Conservation (phyloP, 2,113 vertebrate genomes). For the Ochotona curzoniae region DNA sequence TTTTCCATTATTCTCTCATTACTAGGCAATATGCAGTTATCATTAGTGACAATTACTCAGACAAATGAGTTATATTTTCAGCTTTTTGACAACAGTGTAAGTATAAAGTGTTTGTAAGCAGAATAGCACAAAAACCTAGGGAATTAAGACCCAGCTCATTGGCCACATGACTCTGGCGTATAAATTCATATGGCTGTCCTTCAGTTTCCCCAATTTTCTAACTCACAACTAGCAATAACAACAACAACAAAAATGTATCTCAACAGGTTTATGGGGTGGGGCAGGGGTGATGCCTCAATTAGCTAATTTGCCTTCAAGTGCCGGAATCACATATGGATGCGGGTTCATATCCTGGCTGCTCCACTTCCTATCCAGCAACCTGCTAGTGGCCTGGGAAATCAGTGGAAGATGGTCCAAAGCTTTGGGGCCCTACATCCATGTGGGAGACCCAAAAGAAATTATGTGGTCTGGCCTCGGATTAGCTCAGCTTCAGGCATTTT, state of each 20-base stretch:
- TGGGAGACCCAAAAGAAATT: too few species aligned
- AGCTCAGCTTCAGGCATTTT: too few species aligned
- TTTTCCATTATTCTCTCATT: conserved; percentile 50
- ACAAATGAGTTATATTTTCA: not conserved
- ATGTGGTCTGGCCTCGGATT: too few species aligned
- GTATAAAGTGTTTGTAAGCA: not conserved
- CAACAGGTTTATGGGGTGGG: too few species aligned
- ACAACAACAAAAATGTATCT: not conserved
- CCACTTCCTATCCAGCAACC: too few species aligned
- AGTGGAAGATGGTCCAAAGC: too few species aligned
- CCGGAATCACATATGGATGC: too few species aligned
- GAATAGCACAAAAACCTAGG: not conserved
- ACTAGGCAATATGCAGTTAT: not conserved
- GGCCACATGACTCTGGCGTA: not conserved
- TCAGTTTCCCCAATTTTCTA: not conserved
- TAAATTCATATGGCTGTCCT: not conserved
- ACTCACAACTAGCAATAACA: not conserved
- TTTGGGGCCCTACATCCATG: too few species aligned
- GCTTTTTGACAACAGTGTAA: not conserved
- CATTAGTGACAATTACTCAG: conserved; percentile 15
- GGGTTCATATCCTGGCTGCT: too few species aligned
- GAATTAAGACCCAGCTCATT: not conserved
- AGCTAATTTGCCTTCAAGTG: too few species aligned
- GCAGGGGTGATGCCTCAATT: too few species aligned
- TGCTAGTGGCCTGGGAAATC: too few species aligned